A percentile compares a stretch with the other conserved stretches of the same genome.
These are phyloP conservation scores for Perccottus glenii DNA, from an alignment of 2,113 vertebrate species.

Conservation along the genomic window DNA sequence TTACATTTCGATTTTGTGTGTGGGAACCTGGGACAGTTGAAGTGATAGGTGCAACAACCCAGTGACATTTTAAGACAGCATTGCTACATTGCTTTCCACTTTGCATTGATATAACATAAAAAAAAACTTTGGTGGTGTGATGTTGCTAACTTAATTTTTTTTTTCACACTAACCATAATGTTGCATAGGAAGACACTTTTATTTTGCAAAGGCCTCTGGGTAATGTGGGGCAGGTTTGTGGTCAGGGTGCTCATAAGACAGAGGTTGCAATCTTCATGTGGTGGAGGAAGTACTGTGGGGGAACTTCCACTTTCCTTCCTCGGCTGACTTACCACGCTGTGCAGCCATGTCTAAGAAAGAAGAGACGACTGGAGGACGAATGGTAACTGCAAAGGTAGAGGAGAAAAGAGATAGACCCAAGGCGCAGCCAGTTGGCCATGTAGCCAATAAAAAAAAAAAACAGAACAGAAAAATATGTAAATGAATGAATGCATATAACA, in stretches of 20 bases:
- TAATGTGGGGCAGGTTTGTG: conserved; percentile 76
- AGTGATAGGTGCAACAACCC: too few species aligned
- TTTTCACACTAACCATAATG: conserved; percentile 16
- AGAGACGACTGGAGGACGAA: conserved; percentile 24
- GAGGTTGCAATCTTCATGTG: conserved; percentile 69
- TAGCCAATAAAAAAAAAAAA: background rate
- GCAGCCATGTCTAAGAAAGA: conserved; percentile 51
- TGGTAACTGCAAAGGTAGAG: conserved; percentile 15
- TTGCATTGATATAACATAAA: background rate
- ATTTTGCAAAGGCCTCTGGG: conserved; percentile 74
- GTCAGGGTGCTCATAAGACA: conserved; percentile 65
- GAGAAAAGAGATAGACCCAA: background rate
- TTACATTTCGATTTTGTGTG: background rate
- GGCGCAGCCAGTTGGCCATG: too few species aligned
- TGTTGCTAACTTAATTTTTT: background rate
- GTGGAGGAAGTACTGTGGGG: conserved; percentile 75
- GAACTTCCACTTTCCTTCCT: conserved; percentile 80
- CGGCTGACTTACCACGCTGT: conserved; percentile 52
- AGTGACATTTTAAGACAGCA: background rate
- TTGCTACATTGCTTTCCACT: background rate
- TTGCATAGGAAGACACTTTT: conserved; percentile 34
- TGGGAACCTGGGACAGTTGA: conserved; percentile 34
- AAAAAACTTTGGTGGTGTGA: background rate
- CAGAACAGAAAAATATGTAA: conserved; percentile 16
- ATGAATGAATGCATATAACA: conserved; percentile 41